Base-by-base conservation (phyloP, 2,797 vertebrate species). In the Sebastes alutus region DNA sequence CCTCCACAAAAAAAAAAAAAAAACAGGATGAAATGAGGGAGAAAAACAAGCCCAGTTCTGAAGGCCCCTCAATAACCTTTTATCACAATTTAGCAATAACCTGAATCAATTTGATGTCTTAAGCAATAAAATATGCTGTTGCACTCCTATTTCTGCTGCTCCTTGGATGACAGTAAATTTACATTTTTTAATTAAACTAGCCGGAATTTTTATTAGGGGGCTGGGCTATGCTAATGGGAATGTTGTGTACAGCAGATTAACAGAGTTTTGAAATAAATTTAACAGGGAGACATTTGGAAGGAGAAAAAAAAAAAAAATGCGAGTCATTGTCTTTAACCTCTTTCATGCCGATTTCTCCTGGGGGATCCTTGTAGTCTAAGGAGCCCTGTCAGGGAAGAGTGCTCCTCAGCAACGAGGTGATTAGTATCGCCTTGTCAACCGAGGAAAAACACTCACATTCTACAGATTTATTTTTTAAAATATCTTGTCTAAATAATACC, bases 171-270 rank as follows among this genome's bases (percentile, higher is more conserved):
- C 98, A 99, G 97, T 97, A 99, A 99, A 99, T 99, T 99, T 99
- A 99, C 98, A 99, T 99, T 99, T 99, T 99, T 99, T 99, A 99
- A 99, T 99, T 99, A 99, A 99, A 99, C 97, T 97, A 99, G 97
- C 97, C 95, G 96, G 97, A 97, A 97, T 98, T 99, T 99, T 99
- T 99, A 98, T 97, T 97, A 98, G 97, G 98, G 97, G 98, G 98
- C 97, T 95, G 98, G 98, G 96, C 97, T 98, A 98, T 99, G 98
- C 97, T 99, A 99, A 99, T 99, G 96, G 97, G 96, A 99, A 98
- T 97, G 97, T 99, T 99, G 98, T 98, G 97, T 99, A 99, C 96
- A 97, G 97, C 97, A 98, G 98, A 99, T 99, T 99, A 99, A 98
- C 96, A 96, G 97, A 98, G 97, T 99, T 99, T 98, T 96, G 96